Evolutionary conservation across 2,113 vertebrate genomes (phyloP).

Genomic region (Spea bombifrons): DNA sequence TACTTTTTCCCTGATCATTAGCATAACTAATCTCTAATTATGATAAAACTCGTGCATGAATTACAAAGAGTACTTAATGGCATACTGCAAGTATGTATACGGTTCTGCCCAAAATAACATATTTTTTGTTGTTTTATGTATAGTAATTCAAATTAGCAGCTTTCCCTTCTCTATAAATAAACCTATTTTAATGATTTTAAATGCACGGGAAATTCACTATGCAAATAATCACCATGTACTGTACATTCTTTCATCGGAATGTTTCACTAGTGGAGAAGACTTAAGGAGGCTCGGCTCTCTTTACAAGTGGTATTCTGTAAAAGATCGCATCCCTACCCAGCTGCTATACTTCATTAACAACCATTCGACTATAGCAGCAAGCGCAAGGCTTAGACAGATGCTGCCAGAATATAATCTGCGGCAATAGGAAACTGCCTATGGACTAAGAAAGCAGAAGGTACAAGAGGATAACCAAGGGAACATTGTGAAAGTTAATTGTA

Average conservation of each 20-base stretch:
- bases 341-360: constrained; percentile 82
- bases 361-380: constrained; percentile 71
- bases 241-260: too few species aligned
- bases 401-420: constrained; percentile 76
- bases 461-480: constrained; percentile 66
- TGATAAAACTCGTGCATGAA: too few species aligned
- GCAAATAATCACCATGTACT: constrained; percentile 59
- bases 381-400: constrained; percentile 73
- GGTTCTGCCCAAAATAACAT: too few species aligned
- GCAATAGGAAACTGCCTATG: constrained; percentile 76
- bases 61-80: too few species aligned
- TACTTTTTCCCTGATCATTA: too few species aligned
- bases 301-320: constrained; percentile 75
- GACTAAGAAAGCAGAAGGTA: constrained; percentile 78
- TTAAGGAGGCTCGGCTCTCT: constrained; percentile 76
- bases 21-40: too few species aligned
- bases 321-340: constrained; percentile 73
- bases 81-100: too few species aligned
- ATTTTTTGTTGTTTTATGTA: background rate
- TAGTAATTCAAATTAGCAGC: background rate
- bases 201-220: constrained; percentile 71
- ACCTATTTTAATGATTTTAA: constrained; percentile 19
- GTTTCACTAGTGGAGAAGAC: constrained; percentile 62
- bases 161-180: background rate
- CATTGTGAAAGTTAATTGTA: constrained; percentile 46